Conservation (phyloP, 1,140 invertebrate genomes). For the Wiebesia pumilae region DNA sequence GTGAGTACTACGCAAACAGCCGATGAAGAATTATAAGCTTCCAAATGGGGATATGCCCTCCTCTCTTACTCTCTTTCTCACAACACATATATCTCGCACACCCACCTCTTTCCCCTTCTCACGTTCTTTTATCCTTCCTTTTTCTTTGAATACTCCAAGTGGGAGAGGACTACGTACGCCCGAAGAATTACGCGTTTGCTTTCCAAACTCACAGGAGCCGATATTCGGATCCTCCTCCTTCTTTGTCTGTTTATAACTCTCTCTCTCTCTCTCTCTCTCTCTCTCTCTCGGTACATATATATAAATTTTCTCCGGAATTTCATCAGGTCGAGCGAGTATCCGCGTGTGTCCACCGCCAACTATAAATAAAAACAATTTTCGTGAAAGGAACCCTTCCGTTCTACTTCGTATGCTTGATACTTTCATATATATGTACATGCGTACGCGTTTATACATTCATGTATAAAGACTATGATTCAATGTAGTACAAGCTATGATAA, state of each 20-base stretch:
- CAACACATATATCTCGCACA: background rate
- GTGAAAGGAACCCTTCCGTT: slow-evolving; percentile 13
- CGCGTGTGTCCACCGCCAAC: background rate
- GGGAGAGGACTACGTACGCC: slow-evolving; percentile 1
- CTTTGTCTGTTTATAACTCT: background rate
- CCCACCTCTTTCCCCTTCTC: background rate
- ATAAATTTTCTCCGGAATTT: slow-evolving; percentile 48
- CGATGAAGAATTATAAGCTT: slow-evolving; percentile 63
- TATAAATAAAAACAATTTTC: slow-evolving; percentile 52
- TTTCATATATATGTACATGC: background rate
- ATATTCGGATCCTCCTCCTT: background rate
- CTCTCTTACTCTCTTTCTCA: background rate
- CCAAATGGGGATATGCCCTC: slow-evolving; percentile 42
- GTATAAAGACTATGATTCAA: background rate
- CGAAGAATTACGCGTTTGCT: slow-evolving; percentile 28
- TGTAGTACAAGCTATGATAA: background rate
- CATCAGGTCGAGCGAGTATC: slow-evolving; percentile 23
- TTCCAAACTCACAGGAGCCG: slow-evolving; percentile 14
- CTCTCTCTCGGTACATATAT: background rate
- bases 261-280: background rate
- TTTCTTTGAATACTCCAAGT: slow-evolving; percentile 13
- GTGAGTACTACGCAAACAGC: slow-evolving; percentile 43
- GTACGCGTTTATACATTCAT: background rate
- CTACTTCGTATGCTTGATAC: background rate
- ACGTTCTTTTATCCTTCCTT: background rate